Evolutionary conservation across 2,888 invertebrate genomes (phyloP).

Genomic region (Cyclophora punctaria): DNA sequence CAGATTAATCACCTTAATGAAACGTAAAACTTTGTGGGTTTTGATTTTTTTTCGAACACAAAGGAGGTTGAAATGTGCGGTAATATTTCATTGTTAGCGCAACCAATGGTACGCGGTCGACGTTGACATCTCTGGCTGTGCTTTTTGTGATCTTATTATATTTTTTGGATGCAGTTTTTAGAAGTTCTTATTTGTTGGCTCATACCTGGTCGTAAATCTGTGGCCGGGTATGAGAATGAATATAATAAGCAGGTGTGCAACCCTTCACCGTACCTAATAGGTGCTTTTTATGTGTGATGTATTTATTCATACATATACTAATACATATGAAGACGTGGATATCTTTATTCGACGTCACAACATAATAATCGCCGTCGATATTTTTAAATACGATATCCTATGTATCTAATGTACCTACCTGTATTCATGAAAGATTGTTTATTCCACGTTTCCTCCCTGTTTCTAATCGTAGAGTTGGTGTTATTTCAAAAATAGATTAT

Average conservation of each 20-base stretch:
- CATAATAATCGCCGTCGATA: too few relatives aligned
- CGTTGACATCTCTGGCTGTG: conserved; percentile 63
- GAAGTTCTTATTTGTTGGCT: conserved; percentile 69
- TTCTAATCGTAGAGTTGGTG: conserved; percentile 34
- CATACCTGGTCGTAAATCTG: conserved; percentile 70
- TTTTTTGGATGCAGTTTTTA: conserved; percentile 66
- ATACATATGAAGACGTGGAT: background rate
- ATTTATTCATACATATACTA: conserved; percentile 15
- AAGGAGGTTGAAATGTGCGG: conserved; percentile 53
- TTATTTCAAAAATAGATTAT: conserved; percentile 45
- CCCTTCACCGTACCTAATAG: conserved; percentile 38
- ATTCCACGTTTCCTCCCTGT: conserved; percentile 31
- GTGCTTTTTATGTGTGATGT: conserved; percentile 18
- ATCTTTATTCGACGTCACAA: too few relatives aligned
- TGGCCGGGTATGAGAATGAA: conserved; percentile 49
- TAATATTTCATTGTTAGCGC: conserved; percentile 69
- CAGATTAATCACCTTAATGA: conserved; percentile 13
- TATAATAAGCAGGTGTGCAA: conserved; percentile 62
- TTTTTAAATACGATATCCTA: too few relatives aligned
- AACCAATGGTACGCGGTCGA: conserved; percentile 62
- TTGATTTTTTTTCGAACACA: conserved; percentile 22
- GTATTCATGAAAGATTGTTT: conserved; percentile 21
- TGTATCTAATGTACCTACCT: too few relatives aligned
- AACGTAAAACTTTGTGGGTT: conserved; percentile 8
- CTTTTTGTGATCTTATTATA: conserved; percentile 71